Evolutionary conservation across 2,888 invertebrate species (phyloP).

Genomic region (Zonitis immaculata): DNA sequence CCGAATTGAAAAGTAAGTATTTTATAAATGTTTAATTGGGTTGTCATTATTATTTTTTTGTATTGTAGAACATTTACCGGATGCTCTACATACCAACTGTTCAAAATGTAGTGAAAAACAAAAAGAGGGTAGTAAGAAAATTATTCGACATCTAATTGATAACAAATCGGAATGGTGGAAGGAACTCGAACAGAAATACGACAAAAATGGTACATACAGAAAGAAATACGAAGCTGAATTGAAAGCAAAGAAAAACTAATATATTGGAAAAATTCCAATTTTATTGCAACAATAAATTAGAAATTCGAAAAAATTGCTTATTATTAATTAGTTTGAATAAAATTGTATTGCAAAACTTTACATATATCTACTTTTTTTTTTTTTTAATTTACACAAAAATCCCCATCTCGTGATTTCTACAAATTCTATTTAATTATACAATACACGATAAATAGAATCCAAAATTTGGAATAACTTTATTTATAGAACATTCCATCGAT

Average conservation of each 20-base stretch:
- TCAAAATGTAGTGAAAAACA: slow-evolving; percentile 64
- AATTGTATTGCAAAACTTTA: too few species aligned
- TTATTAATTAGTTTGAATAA: too few species aligned
- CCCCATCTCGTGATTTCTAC: too few species aligned
- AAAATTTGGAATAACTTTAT: too few species aligned
- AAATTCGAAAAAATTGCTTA: too few species aligned
- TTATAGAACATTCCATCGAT: too few species aligned
- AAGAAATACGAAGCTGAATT: slow-evolving; percentile 58
- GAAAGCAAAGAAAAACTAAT: slow-evolving; percentile 1
- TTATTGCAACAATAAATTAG: too few species aligned
- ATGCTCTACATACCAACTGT: slow-evolving; percentile 65
- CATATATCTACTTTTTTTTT: too few species aligned
- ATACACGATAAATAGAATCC: too few species aligned
- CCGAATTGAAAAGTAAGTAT: slow-evolving; percentile 49
- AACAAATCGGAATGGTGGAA: slow-evolving; percentile 62
- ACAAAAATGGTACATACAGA: slow-evolving; percentile 62
- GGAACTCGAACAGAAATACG: slow-evolving; percentile 62
- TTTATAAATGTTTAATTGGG: neutral
- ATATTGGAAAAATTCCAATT: too few species aligned
- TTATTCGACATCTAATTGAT: slow-evolving; percentile 62
- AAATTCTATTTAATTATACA: too few species aligned
- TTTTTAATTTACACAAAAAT: too few species aligned
- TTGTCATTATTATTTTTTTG: neutral
- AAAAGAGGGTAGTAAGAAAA: slow-evolving; percentile 58
- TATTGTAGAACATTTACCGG: slow-evolving; percentile 59